These are phyloP conservation scores for Mesocentrotus franciscanus DNA, from an alignment of 53 echinoderm and acorn worm species.

Conservation along the genomic window DNA sequence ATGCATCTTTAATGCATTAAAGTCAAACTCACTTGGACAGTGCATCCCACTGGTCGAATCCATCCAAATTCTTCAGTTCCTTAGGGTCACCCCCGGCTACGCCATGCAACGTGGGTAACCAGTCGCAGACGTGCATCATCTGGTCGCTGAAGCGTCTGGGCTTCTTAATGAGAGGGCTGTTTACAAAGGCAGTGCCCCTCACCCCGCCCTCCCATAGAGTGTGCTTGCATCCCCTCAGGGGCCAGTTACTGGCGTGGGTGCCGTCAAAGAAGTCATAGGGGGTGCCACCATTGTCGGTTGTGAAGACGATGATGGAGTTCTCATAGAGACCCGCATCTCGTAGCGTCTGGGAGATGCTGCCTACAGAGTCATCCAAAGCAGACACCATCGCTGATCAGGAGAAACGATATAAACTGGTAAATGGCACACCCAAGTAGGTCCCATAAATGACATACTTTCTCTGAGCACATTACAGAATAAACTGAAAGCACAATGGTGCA, in stretches of 20 bases:
- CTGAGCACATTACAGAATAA: neutral
- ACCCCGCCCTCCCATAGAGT: conserved; percentile 97
- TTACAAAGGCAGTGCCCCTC: conserved; percentile 85
- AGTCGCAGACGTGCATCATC: conserved; percentile 89
- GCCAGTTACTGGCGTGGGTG: conserved; percentile 90
- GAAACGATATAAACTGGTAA: neutral
- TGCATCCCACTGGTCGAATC: conserved; percentile 89
- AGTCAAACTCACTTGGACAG: conserved; percentile 77
- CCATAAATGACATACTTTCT: neutral
- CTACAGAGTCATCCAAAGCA: conserved; percentile 92
- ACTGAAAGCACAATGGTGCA: neutral
- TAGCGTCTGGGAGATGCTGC: conserved; percentile 78
- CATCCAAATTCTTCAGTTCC: conserved; percentile 72
- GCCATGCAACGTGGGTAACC: conserved; percentile 89
- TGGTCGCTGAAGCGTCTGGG: conserved; percentile 73
- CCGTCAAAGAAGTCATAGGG: conserved; percentile 79
- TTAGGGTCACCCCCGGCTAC: conserved; percentile 83
- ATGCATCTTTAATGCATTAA: neutral
- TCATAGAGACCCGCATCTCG: conserved; percentile 87
- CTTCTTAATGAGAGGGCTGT: conserved; percentile 84
- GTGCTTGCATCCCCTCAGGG: conserved; percentile 88
- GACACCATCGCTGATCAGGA: conserved; percentile 85
- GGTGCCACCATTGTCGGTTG: conserved; percentile 96
- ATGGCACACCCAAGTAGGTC: no score
- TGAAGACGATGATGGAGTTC: conserved; percentile 91